Base-by-base conservation (phyloP, 2,797 vertebrate genomes). In the Gymnodraco acuticeps region DNA sequence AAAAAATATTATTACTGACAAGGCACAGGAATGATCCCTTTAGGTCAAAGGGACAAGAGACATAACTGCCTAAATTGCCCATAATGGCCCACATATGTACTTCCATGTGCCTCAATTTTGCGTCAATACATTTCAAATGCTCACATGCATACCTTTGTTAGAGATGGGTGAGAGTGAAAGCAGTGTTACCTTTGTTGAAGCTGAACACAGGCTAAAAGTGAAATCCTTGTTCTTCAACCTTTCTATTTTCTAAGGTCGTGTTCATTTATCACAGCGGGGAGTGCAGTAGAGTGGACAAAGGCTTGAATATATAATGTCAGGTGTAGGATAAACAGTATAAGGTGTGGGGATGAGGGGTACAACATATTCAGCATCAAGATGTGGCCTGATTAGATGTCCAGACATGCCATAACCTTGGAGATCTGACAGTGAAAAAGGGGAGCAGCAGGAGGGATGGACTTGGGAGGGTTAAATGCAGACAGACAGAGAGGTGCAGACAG, bases 361-460 rank as follows among this genome's bases (percentile, higher is more conserved):
- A 92, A 83, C 74, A 84, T 88, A 92, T 91, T 91, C 88, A 89
- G 68, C 83, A 88, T 87, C 78, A 85, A 86, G 72, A 77, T 86
- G 83, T 84, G 80, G 77, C 84, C 87, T 94, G 92, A 94, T 95
- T 93, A 93, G 91, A 94, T 93, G 92, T 93, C 93, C 94, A 95
- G 93, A 94, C 88, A 86, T 88, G 83, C 88, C 87, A 89, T 93
- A 94, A 94, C 94, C 94, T 95, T 95, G 94, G 88, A 87, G 88
- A 90, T 87, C 77, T 85, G 83, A 72, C 81, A 74, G 77, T 27
- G 54, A 74, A 80, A 83, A 64, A 46, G 73, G 78, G 77, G 75
- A 82, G 71, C 38, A 81, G 63, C 77, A 71, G 77, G 72, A 71
- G 73, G 81, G 80, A 74, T 82, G 82, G 68, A 77, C 69, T 15